A percentile compares a stretch with the other conserved stretches of the same genome.
phyloP scores from a whole-genome alignment of 2,888 invertebrate species.

The Synanthedon myopaeformis region DNA sequence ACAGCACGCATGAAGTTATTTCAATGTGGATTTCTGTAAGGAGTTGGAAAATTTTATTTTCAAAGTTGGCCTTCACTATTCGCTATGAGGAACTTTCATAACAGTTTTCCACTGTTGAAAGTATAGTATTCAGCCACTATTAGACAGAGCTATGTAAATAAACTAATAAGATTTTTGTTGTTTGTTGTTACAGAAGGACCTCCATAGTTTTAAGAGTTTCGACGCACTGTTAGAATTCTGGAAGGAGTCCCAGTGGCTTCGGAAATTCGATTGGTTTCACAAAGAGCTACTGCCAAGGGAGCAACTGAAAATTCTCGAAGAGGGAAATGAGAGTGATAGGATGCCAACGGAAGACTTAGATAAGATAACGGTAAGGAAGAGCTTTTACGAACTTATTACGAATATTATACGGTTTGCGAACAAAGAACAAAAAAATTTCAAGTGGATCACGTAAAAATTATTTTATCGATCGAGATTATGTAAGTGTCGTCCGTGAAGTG shows the following conservation, averaged over 20 bases:
- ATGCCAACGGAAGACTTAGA: constrained; percentile 34
- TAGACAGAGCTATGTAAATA: too few species aligned
- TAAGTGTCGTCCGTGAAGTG: neutral
- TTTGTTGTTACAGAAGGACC: constrained; percentile 43
- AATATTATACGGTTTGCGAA: neutral
- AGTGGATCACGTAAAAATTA: neutral
- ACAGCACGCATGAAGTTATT: too few species aligned
- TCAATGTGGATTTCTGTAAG: too few species aligned
- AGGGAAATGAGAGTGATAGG: constrained; percentile 5
- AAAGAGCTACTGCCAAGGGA: constrained; percentile 40
- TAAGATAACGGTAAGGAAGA: constrained; percentile 37
- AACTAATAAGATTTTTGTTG: neutral
- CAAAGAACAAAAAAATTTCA: neutral
- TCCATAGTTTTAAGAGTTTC: constrained; percentile 35
- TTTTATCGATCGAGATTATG: neutral
- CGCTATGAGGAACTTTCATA: too few species aligned
- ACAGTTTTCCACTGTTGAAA: too few species aligned
- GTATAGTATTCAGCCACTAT: too few species aligned
- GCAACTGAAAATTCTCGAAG: constrained; percentile 25
- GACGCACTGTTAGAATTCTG: constrained; percentile 29
- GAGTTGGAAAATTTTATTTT: too few species aligned
- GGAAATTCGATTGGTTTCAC: constrained; percentile 35
- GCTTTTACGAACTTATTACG: neutral
- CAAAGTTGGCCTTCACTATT: too few species aligned
- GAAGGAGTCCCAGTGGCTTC: constrained; percentile 39